A percentile compares a stretch with the other conserved stretches of the same genome.
These are phyloP conservation scores for Mus spretus DNA, from an alignment of 2,797 vertebrate genomes.

Conservation along the genomic window DNA sequence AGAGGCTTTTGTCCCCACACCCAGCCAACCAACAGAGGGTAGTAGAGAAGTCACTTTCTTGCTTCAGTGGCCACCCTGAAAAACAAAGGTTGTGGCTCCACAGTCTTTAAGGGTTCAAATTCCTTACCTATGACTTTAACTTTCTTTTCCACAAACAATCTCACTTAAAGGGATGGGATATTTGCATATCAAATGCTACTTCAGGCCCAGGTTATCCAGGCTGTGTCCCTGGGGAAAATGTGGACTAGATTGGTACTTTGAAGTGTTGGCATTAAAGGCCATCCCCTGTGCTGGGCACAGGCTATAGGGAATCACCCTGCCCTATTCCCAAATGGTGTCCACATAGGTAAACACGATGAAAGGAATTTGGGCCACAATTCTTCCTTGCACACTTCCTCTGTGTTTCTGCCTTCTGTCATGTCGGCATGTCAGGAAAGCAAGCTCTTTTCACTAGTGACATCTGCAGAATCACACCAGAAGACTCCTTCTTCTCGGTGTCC, in stretches of 20 bases:
- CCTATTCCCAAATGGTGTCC: constrained; percentile 16
- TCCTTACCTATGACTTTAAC: constrained; percentile 57
- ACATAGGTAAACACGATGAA: neutral
- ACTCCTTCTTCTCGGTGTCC: neutral
- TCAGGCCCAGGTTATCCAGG: constrained; percentile 26
- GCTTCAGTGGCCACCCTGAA: neutral
- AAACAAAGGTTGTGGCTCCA: neutral
- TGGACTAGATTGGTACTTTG: constrained; percentile 61
- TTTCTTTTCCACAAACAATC: constrained; percentile 65
- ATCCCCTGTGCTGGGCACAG: constrained; percentile 58
- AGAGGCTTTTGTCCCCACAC: neutral
- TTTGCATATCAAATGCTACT: constrained; percentile 78
- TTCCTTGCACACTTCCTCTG: neutral
- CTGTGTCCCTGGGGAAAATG: constrained; percentile 26
- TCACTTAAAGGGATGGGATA: constrained; percentile 57
- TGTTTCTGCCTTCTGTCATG: neutral
- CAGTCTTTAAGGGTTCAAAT: constrained; percentile 25
- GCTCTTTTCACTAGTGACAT: neutral
- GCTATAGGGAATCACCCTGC: constrained; percentile 32
- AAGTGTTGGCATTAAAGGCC: constrained; percentile 56
- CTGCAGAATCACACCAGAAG: neutral
- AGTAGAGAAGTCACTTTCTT: neutral
- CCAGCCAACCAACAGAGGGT: neutral
- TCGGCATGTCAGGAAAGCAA: neutral
- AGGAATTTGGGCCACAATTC: neutral